Percentiles rank a stretch among this genome's conserved stretches.
Evolutionary conservation across 2,113 vertebrate species (phyloP).

Genomic region (Catharus minimus): DNA sequence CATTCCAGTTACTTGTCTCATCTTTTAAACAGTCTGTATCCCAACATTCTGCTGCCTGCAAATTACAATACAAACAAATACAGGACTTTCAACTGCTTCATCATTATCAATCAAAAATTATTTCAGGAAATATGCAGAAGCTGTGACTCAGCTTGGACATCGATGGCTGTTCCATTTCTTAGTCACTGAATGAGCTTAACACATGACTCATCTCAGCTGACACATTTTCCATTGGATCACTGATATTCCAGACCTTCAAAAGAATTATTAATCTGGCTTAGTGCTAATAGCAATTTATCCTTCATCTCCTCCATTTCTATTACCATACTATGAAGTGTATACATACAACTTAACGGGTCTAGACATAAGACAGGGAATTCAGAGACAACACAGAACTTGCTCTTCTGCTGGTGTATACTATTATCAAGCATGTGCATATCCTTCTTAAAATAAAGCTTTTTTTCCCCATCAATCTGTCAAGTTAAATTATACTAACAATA

Average conservation of each 20-base stretch:
- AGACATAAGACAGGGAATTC: neutral
- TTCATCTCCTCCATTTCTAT: neutral
- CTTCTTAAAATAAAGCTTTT: neutral
- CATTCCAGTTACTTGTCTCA: neutral
- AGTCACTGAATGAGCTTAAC: constrained; percentile 55
- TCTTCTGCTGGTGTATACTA: neutral
- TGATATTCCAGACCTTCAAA: constrained; percentile 53
- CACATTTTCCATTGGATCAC: constrained; percentile 45
- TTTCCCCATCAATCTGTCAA: neutral
- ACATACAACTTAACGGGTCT: neutral
- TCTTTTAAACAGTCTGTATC: neutral
- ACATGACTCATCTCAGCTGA: constrained; percentile 65
- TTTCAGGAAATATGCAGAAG: constrained; percentile 24
- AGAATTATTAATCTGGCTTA: constrained; percentile 13
- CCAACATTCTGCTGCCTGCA: neutral
- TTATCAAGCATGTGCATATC: neutral
- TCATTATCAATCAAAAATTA: constrained; percentile 34
- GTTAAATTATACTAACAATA: neutral
- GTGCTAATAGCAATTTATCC: neutral
- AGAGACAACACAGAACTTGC: neutral
- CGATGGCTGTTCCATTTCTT: constrained; percentile 46
- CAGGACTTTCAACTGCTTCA: neutral
- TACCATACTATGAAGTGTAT: neutral
- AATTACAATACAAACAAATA: neutral
- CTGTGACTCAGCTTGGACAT: constrained; percentile 58